Conservation (phyloP, 1,140 invertebrate species). For the Sitodiplosis mosellana region DNA sequence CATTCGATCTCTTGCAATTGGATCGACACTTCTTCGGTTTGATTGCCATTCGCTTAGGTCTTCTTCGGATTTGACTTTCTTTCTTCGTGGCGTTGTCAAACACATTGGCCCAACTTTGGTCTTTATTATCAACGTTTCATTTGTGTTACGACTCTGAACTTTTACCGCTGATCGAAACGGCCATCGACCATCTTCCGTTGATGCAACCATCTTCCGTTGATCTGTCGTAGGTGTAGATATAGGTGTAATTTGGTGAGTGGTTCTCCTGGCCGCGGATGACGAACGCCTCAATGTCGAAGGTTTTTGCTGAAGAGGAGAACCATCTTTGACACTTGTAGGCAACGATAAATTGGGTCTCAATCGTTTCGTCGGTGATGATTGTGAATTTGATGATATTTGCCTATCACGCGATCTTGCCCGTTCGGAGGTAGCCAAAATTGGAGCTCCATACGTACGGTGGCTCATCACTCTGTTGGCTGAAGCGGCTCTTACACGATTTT, state of each 20-base stretch:
- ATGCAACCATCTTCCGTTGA: constrained; percentile 45
- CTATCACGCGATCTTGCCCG: constrained; percentile 34
- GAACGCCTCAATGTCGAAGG: constrained; percentile 18
- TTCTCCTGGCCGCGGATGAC: constrained; percentile 28
- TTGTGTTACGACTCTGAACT: constrained; percentile 13
- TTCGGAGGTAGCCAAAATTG: constrained; percentile 26
- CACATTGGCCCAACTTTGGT: constrained; percentile 20
- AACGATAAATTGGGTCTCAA: constrained; percentile 29
- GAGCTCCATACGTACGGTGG: constrained; percentile 12
- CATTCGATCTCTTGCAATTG: constrained; percentile 23
- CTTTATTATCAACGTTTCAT: constrained; percentile 18
- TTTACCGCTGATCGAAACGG: constrained; percentile 7
- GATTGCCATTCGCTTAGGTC: constrained; percentile 22
- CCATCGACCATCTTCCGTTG: constrained; percentile 12
- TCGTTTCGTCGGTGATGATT: constrained; percentile 13
- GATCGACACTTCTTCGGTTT: constrained; percentile 25
- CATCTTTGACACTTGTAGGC: constrained; percentile 33
- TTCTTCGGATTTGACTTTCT: constrained; percentile 34
- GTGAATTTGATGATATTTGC: constrained; percentile 23
- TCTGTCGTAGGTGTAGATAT: constrained; percentile 12
- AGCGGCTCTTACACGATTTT: constrained; percentile 12
- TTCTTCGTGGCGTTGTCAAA: constrained; percentile 48
- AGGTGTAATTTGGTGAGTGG: too few relatives aligned
- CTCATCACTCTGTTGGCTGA: constrained; percentile 25
- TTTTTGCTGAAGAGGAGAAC: constrained; percentile 19